Evolutionary conservation across 2,113 vertebrate species (phyloP), one percentile per base, ranked within the genome.

Genomic region (Notiomystis cincta): DNA sequence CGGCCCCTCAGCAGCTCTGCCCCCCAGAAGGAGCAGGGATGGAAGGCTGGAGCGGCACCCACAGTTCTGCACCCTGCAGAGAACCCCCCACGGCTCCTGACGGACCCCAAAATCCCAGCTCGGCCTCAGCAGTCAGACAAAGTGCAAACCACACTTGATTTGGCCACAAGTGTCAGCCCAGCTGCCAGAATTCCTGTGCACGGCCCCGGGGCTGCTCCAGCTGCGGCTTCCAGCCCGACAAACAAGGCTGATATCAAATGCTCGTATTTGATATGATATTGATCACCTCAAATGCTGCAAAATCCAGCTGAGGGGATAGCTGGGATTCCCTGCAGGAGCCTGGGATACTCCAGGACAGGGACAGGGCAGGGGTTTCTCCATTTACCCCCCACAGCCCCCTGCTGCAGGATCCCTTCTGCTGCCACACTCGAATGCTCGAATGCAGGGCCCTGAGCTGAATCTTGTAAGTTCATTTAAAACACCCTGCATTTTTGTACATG

Each of bases 241-340:
- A 24, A 48, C 50, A 10, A 15, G 3, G 24, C 27, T n/a, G n/a
- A n/a, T n/a, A n/a, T n/a, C n/a, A n/a, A n/a, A n/a, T n/a, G n/a
- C n/a, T n/a, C n/a, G n/a, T n/a, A n/a, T n/a, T n/a, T n/a, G n/a
- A n/a, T n/a, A n/a, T n/a, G n/a, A n/a, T 10, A 9, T 15, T 15
- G 51, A 57, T 33, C 44, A 4, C 11, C 27, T 66, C 35, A 18
- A 69, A 38, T 38, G 24, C 67, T 62, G 65, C 72, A 54, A 47
- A 87, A 89, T 23, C 70, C 70, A 15, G 8, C 80, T 5, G 33
- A 61, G 72, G 38, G 53, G 18, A 30, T 62, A 28, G 6, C 73
- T 77, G 54, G 65, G 66, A 92, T 65, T 79, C 67, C 82, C 27
- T n/a, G 53, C 62, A 51, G 86, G 47, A 88, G 78, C 45, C 93